Evolutionary conservation across 1,140 invertebrate species (phyloP), one percentile per base, ranked within the genome.

Genomic region (Temnothorax nylanderi): DNA sequence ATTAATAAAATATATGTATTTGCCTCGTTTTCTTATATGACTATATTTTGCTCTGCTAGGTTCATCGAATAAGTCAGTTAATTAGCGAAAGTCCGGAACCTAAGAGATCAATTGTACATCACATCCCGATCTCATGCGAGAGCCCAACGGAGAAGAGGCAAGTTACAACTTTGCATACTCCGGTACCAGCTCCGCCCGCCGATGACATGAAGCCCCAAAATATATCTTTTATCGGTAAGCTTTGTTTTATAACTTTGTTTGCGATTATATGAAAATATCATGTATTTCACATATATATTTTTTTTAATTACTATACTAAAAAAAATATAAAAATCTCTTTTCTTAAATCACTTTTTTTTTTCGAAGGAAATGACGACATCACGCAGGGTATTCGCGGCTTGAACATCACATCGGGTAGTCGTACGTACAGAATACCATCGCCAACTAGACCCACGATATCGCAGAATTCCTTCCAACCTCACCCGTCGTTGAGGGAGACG

Each of bases 131-230:
- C 67, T 89, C 93, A 81, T 92, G 93, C 69, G 95, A 95, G 88
- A 95, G 91, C 81, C 92, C 93, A 10, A 92, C 91, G 8, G 95
- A 95, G 69, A 95, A 95, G 90, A 91, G 94, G 71, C 95, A 95
- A 87, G 94, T 87, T 67, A 94, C 94, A 90, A 92, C 95, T 7
- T 94, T 96, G 13, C 97, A 97, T 87, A 96, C 96, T 13, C 96
- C 96, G 13, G 95, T 97, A 72, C 96, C 96, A 82, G 96, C 96
- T 82, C 97, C 97, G 86, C 95, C 97, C 90, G 96, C 96, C 62
- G 97, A 98, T 93, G 97, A 98, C 90, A 98, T 98, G 97, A 98
- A 98, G 92, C 98, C 98, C 10, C 98, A 99, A 94, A 98, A 98
- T 95, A 98, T 98, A 89, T 98, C 98, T 47, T 99, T 98, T 93